Percentiles rank a stretch among this genome's conserved stretches.
Evolutionary conservation across 1,140 invertebrate species (phyloP).

Genomic region (Ericerus pela): DNA sequence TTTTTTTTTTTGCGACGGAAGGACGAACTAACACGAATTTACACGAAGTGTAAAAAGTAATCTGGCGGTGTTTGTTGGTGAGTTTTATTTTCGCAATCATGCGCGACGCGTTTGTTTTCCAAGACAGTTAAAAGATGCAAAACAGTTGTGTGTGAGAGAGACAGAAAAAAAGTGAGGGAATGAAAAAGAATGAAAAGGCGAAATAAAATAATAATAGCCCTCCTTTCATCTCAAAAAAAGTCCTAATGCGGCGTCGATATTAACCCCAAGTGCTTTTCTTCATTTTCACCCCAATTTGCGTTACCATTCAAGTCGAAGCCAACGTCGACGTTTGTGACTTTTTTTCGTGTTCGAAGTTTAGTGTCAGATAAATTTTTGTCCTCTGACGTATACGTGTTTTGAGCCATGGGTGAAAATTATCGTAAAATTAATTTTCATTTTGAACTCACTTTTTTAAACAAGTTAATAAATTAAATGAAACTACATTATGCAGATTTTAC

Average conservation of each 20-base stretch:
- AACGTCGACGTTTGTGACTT: neutral
- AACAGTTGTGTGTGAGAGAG: conserved; percentile 2
- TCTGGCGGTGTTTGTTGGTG: conserved; percentile 1
- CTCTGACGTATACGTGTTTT: too few species aligned
- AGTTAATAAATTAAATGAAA: too few species aligned
- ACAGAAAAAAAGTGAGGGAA: too few species aligned
- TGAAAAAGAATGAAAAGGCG: too few species aligned
- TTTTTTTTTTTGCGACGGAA: too few species aligned
- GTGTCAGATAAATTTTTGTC: too few species aligned
- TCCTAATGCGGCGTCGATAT: conserved; percentile 4
- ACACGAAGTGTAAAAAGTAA: too few species aligned
- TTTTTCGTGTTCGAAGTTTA: conserved; percentile 5
- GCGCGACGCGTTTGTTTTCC: conserved; percentile 7
- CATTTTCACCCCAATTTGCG: conserved; percentile 8
- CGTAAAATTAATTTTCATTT: too few species aligned
- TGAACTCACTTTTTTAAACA: too few species aligned
- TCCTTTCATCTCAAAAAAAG: neutral
- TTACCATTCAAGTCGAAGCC: conserved; percentile 8
- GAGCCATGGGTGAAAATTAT: too few species aligned
- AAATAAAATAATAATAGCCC: conserved; percentile 4
- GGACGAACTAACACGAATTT: too few species aligned
- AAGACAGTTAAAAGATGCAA: neutral
- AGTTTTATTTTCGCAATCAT: conserved; percentile 10
- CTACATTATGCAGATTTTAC: too few species aligned
- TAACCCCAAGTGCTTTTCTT: conserved; percentile 8